Percentiles rank a stretch among this genome's conserved stretches.
Evolutionary conservation across 2,113 vertebrate species (phyloP).

Genomic region (Zapus hudsonius): DNA sequence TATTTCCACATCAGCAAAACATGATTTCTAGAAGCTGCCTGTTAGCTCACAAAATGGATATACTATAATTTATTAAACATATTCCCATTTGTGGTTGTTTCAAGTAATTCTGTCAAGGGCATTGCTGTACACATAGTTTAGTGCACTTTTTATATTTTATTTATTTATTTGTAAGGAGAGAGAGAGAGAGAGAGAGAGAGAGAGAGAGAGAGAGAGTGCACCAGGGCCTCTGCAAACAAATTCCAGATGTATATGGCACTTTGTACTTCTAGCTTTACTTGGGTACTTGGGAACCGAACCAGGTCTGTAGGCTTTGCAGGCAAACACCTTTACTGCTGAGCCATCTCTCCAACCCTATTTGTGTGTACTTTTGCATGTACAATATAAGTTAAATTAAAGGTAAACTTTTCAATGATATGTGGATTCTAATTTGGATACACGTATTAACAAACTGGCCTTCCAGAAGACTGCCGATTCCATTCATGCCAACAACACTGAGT

Average conservation of each 20-base stretch:
- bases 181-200: too few species aligned
- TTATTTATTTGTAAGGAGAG: too few species aligned
- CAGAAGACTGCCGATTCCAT: not conserved
- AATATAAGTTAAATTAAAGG: not conserved
- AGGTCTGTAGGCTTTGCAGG: too few species aligned
- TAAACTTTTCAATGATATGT: not conserved
- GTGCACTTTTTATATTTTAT: too few species aligned
- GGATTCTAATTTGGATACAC: not conserved
- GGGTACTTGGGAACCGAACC: too few species aligned
- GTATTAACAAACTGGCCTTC: not conserved
- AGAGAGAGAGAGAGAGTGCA: too few species aligned
- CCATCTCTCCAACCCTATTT: too few species aligned
- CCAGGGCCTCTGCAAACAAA: too few species aligned
- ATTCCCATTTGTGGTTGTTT: not conserved
- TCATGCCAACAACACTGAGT: not conserved
- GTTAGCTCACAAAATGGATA: not conserved
- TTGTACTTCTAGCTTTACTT: too few species aligned
- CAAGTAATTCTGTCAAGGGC: not conserved
- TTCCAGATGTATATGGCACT: too few species aligned
- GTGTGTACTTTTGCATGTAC: not conserved
- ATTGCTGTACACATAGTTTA: not conserved
- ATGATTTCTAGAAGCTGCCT: not conserved
- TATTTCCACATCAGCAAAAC: not conserved
- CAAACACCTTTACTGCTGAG: too few species aligned
- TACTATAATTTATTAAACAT: not conserved